Evolutionary conservation across 2,797 vertebrate genomes (phyloP), one percentile per base, ranked within the genome.

Genomic region (Etheostoma perlongum): DNA sequence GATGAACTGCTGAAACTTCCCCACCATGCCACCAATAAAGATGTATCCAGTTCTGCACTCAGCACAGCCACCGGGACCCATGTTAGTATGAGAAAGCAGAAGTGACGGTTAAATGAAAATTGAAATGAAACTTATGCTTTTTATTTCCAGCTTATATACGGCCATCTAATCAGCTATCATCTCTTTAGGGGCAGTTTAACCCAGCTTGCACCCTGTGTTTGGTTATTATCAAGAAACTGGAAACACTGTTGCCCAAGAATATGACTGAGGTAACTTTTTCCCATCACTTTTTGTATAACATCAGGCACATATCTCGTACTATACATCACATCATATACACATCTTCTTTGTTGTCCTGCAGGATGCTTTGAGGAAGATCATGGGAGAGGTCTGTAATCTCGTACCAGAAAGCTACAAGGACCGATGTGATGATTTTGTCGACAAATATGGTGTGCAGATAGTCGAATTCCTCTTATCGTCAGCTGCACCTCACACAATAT

Each of bases 401-500:
- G 48, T 98, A 48, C 97, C 97, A 4, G n/a, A 54, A 2, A 92
- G 86, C 63, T 90, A 90, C 1, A 92, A 87, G 1, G 94, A 96
- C 0, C 75, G 93, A 12, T 99, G 97, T 76, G 85, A 96, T 64
- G 92, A 94, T 47, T 94, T 98, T 54, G 86, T 96, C 0, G 69
- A 94, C 27, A 96, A 93, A 60, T 97, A 98, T 1, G 94, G 95
- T 0, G 72, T 72, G 1, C 68, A 96, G 62, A 86, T 96, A 0
- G 33, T 98, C 0, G n/a, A 97, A 0, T 89, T 93, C 40, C 77
- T 96, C 68, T 9, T 96, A 15, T 92, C 88, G 0, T 94, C 93
- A 0, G 94, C 95, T 48, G 93, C 95, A 0, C 97, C 97, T 4
- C 94, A 96, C 54, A 87, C 97, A 16, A 94, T 98, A 62, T 99